phyloP scores from a whole-genome alignment of 2,797 vertebrate species.

The Cichlasoma orientale region DNA sequence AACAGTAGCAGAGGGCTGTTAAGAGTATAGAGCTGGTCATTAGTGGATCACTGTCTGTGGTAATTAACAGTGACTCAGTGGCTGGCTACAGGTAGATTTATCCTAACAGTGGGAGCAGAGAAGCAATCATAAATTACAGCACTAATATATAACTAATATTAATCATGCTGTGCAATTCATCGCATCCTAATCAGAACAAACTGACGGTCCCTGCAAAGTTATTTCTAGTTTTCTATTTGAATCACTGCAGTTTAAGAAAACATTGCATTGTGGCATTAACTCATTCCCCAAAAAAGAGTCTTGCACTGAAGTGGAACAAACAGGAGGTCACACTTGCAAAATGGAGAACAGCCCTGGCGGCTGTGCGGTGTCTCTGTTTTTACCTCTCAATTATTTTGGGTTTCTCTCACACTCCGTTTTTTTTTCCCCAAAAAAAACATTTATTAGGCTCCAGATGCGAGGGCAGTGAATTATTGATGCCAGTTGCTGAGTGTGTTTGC shows the following conservation, averaged over 20 bases:
- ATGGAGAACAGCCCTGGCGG: not conserved
- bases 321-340: conserved; percentile 1
- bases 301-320: conserved; percentile 15
- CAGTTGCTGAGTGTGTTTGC: conserved; percentile 21
- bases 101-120: not conserved
- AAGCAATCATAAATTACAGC: not conserved
- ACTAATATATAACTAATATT: not conserved
- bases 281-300: not conserved
- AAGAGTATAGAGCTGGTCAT: conserved; percentile 43
- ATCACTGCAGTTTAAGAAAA: not conserved
- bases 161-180: not conserved
- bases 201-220: not conserved
- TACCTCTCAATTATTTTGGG: conserved; percentile 44
- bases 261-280: not conserved
- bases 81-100: conserved; percentile 18
- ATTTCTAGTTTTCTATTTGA: not conserved
- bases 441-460: conserved; percentile 38
- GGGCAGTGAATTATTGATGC: conserved; percentile 61
- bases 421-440: conserved; percentile 1
- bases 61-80: conserved; percentile 38
- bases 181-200: not conserved
- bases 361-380: conserved; percentile 5
- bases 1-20: conserved; percentile 29
- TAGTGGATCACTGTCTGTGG: conserved; percentile 34
- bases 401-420: not conserved